Base-by-base conservation (phyloP, 2,113 vertebrate species). In the Seriola dumerili region DNA sequence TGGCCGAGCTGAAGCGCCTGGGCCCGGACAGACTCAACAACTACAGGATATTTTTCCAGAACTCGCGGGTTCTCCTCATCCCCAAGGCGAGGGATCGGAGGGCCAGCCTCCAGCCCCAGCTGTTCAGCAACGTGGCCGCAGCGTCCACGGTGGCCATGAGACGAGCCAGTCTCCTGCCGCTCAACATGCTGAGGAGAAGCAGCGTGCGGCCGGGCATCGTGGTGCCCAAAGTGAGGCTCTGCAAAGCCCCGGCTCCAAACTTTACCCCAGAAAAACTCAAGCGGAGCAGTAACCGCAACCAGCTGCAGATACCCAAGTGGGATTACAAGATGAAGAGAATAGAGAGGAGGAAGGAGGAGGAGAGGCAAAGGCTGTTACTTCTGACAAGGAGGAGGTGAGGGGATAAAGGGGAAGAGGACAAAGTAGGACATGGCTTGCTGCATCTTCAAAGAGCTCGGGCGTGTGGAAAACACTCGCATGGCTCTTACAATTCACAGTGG, bases 251-350 rank as follows among this genome's bases (percentile, higher is more conserved):
- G 0, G 54, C 93, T 0, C 92, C 95, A 25, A 95, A 86, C 63
- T 97, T 93, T 77, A 79, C 93, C 50, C 97, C 97, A 0, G 96
- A 96, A 76, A 95, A 92, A 0, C 69, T 84, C 0, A 55, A 73
- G 62, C 91, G 76, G 52, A 93, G 79, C 36, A 90, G 88, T n/a
- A 94, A 97, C 36, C 88, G 77, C 40, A 88, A 87, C 61, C 93
- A 96, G 50, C 93, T 99, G 76, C 96, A 98, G 95, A 92, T 97
- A 80, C 98, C 98, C 83, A 97, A 97, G 66, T 99, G 98, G 97
- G 93, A 96, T 23, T 99, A 99, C 93, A 99, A 98, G 85, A 97
- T 97, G 88, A 86, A 97, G 29, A 97, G 94, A 78, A 96, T 97
- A 76, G 96, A 97, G 72, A 92, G 92, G 87, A 95, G 90, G 88